phyloP scores from a whole-genome alignment of 2,888 invertebrate species.

The Drosophila dives region DNA sequence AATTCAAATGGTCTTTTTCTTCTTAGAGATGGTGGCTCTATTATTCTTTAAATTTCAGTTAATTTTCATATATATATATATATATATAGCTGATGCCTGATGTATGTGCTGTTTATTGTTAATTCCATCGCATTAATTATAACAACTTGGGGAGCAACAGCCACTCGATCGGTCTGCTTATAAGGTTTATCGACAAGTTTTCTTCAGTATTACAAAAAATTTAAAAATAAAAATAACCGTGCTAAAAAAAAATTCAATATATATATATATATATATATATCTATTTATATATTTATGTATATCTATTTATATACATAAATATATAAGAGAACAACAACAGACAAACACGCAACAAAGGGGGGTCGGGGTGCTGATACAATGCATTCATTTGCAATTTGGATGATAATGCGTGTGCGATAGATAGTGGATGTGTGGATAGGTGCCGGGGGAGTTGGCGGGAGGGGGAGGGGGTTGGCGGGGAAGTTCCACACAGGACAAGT shows the following conservation, averaged over 20 bases:
- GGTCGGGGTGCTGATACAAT: neutral
- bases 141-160: conserved; percentile 58
- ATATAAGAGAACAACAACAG: conserved; percentile 28
- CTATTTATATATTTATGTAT: conserved; percentile 1
- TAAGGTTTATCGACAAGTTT: conserved; percentile 68
- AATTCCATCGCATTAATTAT: conserved; percentile 50
- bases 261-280: neutral
- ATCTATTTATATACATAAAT: neutral
- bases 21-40: conserved; percentile 50
- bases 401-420: neutral
- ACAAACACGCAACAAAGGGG: conserved; percentile 37
- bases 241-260: neutral
- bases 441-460: neutral
- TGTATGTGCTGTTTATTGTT: conserved; percentile 13
- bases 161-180: conserved; percentile 32
- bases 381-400: neutral
- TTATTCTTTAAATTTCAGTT: neutral
- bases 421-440: neutral
- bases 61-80: neutral
- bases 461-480: neutral
- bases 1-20: conserved; percentile 15
- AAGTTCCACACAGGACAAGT: conserved; percentile 29
- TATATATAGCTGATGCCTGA: conserved; percentile 18
- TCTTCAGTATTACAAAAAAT: conserved; percentile 50
- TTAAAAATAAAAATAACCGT: conserved; percentile 1